Evolutionary conservation across 2,113 vertebrate species (phyloP), one percentile per base, ranked within the genome.

Genomic region (Lota lota): DNA sequence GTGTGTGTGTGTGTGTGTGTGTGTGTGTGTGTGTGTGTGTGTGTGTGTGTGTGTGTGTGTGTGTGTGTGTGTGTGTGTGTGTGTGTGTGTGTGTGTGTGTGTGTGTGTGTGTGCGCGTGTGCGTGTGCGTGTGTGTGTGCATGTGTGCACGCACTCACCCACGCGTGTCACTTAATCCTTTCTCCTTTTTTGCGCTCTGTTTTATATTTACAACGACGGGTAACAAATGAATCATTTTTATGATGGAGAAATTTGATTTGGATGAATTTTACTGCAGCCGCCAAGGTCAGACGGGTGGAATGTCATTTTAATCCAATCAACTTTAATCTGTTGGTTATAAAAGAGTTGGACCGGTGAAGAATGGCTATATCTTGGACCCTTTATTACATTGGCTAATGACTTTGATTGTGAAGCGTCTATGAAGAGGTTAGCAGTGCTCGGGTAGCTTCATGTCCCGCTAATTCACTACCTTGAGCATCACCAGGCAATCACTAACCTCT

Each of bases 261-360:
- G 88, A 90, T 89, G 86, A 92, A 90, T 87, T 86, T 91, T 91
- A 91, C 90, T 88, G 86, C 87, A 77, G 85, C 82, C 79, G 87
- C 87, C 91, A 92, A 93, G 91, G 91, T 92, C 92, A 92, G 88
- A 86, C 88, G 80, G 90, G 85, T 80, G 88, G 91, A 92, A 92
- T 93, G 88, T 87, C 88, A 92, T 93, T 93, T 92, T 92, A 91
- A 93, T 92, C 89, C 91, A 91, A 93, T 93, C 85, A 92, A 88
- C 85, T 92, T 90, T 91, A 91, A 93, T 93, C 88, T 92, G 88
- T 90, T 89, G 83, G 87, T 92, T 92, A 90, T 93, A 90, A 92
- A 93, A 92, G 90, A 92, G 89, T 92, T 91, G 89, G 88, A 85
- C 82, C 77, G 87, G 88, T 92, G 89, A 92, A 92, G 89, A 89